These are phyloP conservation scores for Colletes latitarsis DNA, from an alignment of 1,140 invertebrate genomes.

Conservation along the genomic window DNA sequence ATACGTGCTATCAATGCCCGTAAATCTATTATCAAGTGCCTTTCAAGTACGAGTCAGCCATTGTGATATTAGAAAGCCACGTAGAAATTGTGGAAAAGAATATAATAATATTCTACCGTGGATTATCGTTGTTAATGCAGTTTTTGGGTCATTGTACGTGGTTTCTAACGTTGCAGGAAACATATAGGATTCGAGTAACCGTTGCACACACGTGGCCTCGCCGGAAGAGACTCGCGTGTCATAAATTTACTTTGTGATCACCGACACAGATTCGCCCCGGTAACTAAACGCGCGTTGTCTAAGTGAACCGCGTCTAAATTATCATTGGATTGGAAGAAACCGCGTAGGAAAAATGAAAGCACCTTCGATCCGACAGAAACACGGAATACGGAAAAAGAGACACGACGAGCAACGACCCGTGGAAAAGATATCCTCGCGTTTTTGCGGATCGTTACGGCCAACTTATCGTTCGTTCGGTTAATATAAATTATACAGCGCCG, in stretches of 20 bases:
- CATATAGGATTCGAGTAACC: neutral
- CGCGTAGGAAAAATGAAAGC: neutral
- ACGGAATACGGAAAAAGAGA: neutral
- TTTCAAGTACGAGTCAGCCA: too few species aligned
- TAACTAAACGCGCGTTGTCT: neutral
- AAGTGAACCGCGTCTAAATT: neutral
- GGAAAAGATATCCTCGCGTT: slow-evolving; percentile 1
- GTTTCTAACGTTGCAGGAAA: slow-evolving; percentile 15
- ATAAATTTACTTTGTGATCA: neutral
- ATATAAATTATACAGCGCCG: neutral
- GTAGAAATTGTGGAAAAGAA: too few species aligned
- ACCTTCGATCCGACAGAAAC: neutral
- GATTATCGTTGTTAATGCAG: neutral
- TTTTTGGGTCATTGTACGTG: neutral
- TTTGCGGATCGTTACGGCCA: neutral
- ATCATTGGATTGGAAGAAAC: neutral
- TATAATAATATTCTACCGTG: neutral
- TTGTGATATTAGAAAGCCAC: too few species aligned
- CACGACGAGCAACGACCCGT: neutral
- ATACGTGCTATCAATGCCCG: too few species aligned
- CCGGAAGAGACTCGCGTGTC: slow-evolving; percentile 19
- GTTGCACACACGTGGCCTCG: neutral
- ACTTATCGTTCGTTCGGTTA: neutral
- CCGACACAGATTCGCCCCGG: neutral
- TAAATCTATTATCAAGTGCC: too few species aligned